Base-by-base conservation (phyloP, 1,140 invertebrate species). In the Stenopsyche tienmushanensis region DNA sequence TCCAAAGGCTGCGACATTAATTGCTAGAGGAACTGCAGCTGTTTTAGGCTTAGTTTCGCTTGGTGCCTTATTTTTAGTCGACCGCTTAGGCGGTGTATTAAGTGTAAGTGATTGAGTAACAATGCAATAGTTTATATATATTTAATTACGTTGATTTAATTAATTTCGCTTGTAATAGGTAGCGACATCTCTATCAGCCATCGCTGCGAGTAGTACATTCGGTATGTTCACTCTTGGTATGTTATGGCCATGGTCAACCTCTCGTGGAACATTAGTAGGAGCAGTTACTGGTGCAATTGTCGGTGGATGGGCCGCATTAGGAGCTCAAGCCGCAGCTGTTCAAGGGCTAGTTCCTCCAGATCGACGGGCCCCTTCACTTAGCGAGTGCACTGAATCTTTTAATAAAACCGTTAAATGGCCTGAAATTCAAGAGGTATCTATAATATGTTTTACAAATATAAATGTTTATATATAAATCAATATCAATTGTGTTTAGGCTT, bases 201-300 rank as follows among this genome's bases (percentile, higher is more conserved):
- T 94, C 66, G 88, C 92, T 10, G 88, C 90, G 17, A 92, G 91
- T 3, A 90, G 91, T 15, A 87, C 92, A 0, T 88, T 94, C 64
- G 93, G 92, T 1, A 82, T 94, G 13, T 96, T 95, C 74, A 88
- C 88, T 0, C 77, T 96, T 9, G 93, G 93, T 64, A 92, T 95
- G 85, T 80, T 90, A 42, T 84, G 91, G 71, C 92, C 91, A 17
- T 93, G 89, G 86, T 85, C 90, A 20, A 93, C 92, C 72, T 83
- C 83, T 1, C 83, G 84, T 52, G 89, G 85, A 2, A 84, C 84
- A 5, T 72, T 85, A 1, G 77, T 76, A 25, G 86, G 86, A 3
- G 85, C 78, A 17, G 70, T 83, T n/a, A 77, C 79, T 3, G 84
- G 85, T 21, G 82, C 83, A 0, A 21, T 85, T 9, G 74, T 84